Evolutionary conservation across 2,888 invertebrate species (phyloP), one percentile per base, ranked within the genome.

Genomic region (Cheilosia vulpina): DNA sequence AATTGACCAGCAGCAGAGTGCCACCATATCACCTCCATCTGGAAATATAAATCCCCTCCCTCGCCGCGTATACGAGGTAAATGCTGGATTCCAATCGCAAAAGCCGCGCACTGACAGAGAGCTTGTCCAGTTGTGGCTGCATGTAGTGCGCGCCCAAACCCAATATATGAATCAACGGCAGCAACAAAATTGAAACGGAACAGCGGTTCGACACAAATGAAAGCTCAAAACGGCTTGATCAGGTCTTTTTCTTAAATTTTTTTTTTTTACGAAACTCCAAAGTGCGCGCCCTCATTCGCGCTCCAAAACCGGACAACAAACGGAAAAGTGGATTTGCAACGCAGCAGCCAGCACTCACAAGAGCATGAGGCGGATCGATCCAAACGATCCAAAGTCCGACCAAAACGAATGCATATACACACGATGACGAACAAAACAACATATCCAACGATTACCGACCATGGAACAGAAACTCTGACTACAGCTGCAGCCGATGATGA

Each of bases 311-410:
- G 85, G 85, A 76, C 77, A 81, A 85, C 68, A 60, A 62, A 80
- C 85, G 76, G 80, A 85, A 77, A 80, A 85, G 85, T 81, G 71
- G 79, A 84, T 79, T 79, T 75, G 71, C 75, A 84, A 76, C 19
- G 71, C 65, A 80, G 45, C 47, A 53, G 47, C 41, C 17, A 24
- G 34, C 57, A 31, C 31, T 31, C 31, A 9, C 31, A 2, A 31
- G 24, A 47, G 58, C 38, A 34, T 45, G 38, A 31, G 72, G 69
- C 50, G 50, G 52, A 66, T 27, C 50, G 24, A 52, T 63, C 19
- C 62, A 69, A 57, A 63, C 75, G 63, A 84, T 79, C 75, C 84
- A 84, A 84, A 84, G 84, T 84, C 79, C 84, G 79, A 65, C 76
- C 52, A 27, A 52, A 15, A 47, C 45, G 66, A 66, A 68, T 77